Conservation (phyloP, 2,797 vertebrate genomes). For the Siniperca undulata region DNA sequence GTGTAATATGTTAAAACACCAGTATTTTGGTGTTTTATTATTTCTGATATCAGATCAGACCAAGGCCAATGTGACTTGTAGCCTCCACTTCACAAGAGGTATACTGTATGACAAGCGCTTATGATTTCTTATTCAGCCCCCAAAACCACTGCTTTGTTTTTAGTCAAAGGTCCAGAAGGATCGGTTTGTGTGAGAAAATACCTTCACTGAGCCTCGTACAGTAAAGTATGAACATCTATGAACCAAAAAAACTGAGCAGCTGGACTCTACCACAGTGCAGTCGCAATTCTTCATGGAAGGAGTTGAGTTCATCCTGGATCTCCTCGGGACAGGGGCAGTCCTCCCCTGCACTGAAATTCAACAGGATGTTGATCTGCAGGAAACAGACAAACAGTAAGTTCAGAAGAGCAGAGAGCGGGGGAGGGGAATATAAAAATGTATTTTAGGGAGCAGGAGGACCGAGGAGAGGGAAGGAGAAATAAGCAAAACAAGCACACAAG, state of each 20-base stretch:
- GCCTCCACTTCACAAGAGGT: background rate
- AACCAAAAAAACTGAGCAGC: slow-evolving; percentile 2
- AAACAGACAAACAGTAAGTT: slow-evolving; percentile 50
- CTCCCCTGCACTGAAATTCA: slow-evolving; percentile 95
- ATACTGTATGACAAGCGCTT: background rate
- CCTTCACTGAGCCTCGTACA: background rate
- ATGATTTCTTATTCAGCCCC: background rate
- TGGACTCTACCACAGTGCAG: slow-evolving; percentile 92
- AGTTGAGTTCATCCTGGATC: slow-evolving; percentile 93
- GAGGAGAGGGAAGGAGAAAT: background rate
- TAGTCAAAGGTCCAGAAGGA: background rate
- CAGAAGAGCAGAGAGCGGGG: background rate
- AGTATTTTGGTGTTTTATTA: background rate
- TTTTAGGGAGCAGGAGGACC: background rate
- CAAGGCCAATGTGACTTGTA: background rate
- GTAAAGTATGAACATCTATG: background rate
- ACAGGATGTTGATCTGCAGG: slow-evolving; percentile 96
- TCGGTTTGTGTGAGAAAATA: background rate
- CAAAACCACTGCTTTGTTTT: background rate
- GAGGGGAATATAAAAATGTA: background rate
- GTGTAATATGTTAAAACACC: background rate
- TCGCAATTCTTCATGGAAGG: slow-evolving; percentile 95
- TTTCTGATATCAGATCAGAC: background rate
- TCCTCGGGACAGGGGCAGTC: slow-evolving; percentile 97
- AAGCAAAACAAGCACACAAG: background rate